Base-by-base conservation (phyloP, 1,140 invertebrate genomes). In the Sycobia sp. region DNA sequence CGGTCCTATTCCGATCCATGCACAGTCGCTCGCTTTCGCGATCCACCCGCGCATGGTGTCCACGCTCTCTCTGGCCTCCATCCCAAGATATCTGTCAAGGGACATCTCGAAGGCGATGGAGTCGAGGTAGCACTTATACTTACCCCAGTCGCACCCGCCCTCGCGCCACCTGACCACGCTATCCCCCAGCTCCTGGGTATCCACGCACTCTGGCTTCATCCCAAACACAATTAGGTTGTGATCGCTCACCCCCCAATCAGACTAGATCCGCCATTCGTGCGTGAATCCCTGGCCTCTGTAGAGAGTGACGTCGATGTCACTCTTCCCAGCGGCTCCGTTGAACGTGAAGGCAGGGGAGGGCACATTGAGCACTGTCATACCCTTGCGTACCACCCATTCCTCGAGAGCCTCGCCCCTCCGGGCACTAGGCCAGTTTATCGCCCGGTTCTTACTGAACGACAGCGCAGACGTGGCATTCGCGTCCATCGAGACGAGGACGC, bases 401-500 rank as follows among this genome's bases (percentile, higher is more conserved):
- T 16, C 11, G 14, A 36, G 18, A 11, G 5, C 4, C 23, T 29
- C 16, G 14, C 34, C 49, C 18, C 34, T 36, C 32, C 23, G 34
- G 7, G 18, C 16, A 13, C 5, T 16, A 4, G 2, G 11, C n/a
- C 49, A n/a, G 2, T 11, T 20, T 7, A 14, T 4, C 3, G 14
- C 34, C 5, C 16, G 5, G n/a, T 1, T 7, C 16, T 53, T 53
- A 20, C 49, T 53, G 13, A 10, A 59, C 68, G 66, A 69, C 22
- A 63, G 32, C 7, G 38, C 53, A 14, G 68, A 69, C 7, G 41
- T 46, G 4, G 66, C 66, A 44, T 69, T 68, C 7, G 62, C 62
- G 41, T 67, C 68, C 57, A 61, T 27, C 4, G 62, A 62, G 2
- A 62, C 46, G 9, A 68, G 5, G 2, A 68, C 23, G 7, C 23